Base-by-base conservation (phyloP, 2,113 vertebrate species). In the Alligator mississippiensis region DNA sequence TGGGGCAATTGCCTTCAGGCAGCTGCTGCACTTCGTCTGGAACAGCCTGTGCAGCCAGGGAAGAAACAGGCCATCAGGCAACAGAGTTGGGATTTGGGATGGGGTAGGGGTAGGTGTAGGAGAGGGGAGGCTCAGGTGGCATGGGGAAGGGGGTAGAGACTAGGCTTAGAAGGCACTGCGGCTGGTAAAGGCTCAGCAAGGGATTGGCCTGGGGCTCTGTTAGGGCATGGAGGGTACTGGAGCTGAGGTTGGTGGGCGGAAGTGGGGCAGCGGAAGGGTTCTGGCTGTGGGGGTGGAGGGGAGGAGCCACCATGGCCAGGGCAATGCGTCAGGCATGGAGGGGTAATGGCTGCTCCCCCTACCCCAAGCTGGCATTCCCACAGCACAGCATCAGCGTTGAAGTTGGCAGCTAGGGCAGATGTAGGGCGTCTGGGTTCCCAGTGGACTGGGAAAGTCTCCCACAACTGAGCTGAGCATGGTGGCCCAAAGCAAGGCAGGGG, bases 1-100 rank as follows among this genome's bases (percentile, higher is more conserved):
- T 2, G 98, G 98, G 27, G 98, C 98, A 13, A 99, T 98, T 47
- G 97, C 98, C 97, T 99, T 98, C 94, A 98, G 89, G 91, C 99
- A 99, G 28, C 98, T 98, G 63, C 98, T 99, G 98, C 99, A 99
- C 95, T 99, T 99, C 90, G 98, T 98, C 92, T 98, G 98, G 96
- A 99, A 99, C 58, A 99, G 86, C 97, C 99, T 99, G 97, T 15
- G 6, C 8, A 34, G 70, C 21, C 70, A 22, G 5, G 34, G 59
- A 34, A 68, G 61, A 13, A 17, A 34, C 18, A 0, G 0, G 28
- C 0, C 30, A 68, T 84, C 19, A 58, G 25, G 24, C 2, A 0
- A 12, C 60, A 0, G 6, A 6, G 25, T 22, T 4, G 22, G 70
- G 70, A n/a, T 38, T 47, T 47, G 47, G 47, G 9, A 92, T 24